Evolutionary conservation across 2,797 vertebrate genomes (phyloP), one percentile per base, ranked within the genome.

Genomic region (Coendou prehensilis): DNA sequence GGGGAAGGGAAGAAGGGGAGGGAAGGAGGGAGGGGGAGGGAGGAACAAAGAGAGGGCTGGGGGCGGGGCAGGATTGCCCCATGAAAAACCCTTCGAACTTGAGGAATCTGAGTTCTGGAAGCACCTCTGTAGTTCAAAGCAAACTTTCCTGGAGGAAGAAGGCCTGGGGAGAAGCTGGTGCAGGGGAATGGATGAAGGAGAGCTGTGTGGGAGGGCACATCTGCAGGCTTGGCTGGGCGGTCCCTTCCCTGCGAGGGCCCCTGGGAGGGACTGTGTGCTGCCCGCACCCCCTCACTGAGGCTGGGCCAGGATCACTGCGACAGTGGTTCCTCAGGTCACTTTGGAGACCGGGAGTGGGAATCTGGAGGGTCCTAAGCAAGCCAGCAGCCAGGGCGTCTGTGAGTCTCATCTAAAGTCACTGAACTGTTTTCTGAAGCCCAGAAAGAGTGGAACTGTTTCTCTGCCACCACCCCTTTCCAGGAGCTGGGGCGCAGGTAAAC

Each of bases 1-100:
- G 33, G 2, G 20, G 71, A 45, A 0, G 1, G 6, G 10, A 6
- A 20, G 6, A 10, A 23, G 8, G 67, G 3, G 6, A 3, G 41
- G 26, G 28, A 6, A 23, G 20, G 45, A 23, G 20, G 64, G 7
- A 7, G 6, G 10, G 64, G n/a, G 17, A n/a, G 15, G 14, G 64
- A 69, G 67, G 13, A 9, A 69, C 6, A 20, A 1, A 69, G 67
- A 20, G 67, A 22, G 18, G n/a, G 7, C n/a, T 37, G 67, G 67
- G n/a, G 18, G 64, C 9, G 63, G 33, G 67, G 8, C 67, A 22
- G 67, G 67, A 71, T 22, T 9, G n/a, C 17, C 67, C 41, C n/a
- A 20, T 2, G 9, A 71, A 22, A 22, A 71, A 33, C 30, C n/a
- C n/a, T 33, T 37, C 15, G 3, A 71, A 71, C 37, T 41, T 22